These are phyloP conservation scores for Drosophila watanabei DNA, from an alignment of 1,140 invertebrate genomes.

Conservation along the genomic window DNA sequence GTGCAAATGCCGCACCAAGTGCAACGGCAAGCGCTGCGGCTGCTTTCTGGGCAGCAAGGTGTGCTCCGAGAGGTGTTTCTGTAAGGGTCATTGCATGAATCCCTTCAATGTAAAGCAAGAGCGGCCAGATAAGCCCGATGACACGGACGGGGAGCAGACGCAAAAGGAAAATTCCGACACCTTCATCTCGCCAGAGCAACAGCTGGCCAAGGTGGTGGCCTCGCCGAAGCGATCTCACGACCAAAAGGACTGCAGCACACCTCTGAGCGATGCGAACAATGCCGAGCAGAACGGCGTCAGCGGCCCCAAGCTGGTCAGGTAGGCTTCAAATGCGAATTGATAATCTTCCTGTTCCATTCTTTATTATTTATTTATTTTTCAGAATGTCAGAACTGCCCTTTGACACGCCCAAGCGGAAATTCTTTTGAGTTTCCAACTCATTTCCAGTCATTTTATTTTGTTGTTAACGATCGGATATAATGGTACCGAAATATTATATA, in stretches of 20 bases:
- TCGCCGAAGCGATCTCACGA: constrained; percentile 12
- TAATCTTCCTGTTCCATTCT: background rate
- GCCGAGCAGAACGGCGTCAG: background rate
- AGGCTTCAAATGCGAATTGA: background rate
- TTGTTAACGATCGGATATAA: background rate
- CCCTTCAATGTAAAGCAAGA: constrained; percentile 14
- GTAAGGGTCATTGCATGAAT: constrained; percentile 57
- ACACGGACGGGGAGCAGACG: background rate
- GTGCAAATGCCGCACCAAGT: constrained; percentile 66
- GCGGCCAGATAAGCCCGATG: background rate
- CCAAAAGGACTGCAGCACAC: background rate
- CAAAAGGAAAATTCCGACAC: constrained; percentile 6
- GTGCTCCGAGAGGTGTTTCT: constrained; percentile 40
- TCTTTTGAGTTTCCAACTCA: constrained; percentile 46
- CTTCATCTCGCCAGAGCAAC: constrained; percentile 8
- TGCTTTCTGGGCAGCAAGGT: constrained; percentile 33
- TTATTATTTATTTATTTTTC: constrained; percentile 15
- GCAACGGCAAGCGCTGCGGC: constrained; percentile 62
- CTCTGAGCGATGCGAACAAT: background rate
- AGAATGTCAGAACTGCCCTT: constrained; percentile 57
- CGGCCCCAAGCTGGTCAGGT: constrained; percentile 44
- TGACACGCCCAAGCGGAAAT: constrained; percentile 67
- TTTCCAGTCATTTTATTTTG: background rate
- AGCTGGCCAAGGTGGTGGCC: background rate
- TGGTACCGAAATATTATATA: background rate